Conservation (phyloP, 1,140 invertebrate species). For the Arion vulgaris region DNA sequence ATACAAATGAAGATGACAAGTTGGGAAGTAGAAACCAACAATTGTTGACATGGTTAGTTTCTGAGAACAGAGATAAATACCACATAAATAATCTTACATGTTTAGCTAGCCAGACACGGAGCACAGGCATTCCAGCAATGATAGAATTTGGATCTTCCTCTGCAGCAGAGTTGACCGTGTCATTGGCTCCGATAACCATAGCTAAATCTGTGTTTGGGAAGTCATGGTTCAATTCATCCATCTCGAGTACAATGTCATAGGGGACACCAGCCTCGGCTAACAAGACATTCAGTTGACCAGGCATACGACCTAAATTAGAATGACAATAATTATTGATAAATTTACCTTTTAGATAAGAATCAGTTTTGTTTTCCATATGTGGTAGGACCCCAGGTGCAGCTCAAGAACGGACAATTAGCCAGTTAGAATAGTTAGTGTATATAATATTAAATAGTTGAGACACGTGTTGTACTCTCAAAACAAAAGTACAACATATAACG, state of each 20-base stretch:
- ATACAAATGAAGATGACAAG: no score
- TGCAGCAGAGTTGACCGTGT: slow-evolving; percentile 92
- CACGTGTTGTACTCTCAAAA: no score
- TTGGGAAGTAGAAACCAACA: no score
- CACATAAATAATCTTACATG: slow-evolving; percentile 77
- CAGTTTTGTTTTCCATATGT: no score
- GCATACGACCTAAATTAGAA: slow-evolving; percentile 82
- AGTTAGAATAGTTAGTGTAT: no score
- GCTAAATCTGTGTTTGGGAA: slow-evolving; percentile 88
- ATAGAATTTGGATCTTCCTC: slow-evolving; percentile 92
- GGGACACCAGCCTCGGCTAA: slow-evolving; percentile 93
- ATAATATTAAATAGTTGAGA: no score
- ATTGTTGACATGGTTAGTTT: no score
- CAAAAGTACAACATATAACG: no score
- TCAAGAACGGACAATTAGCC: no score
- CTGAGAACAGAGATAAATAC: no score
- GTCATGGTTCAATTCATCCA: slow-evolving; percentile 95
- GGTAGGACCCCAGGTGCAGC: no score
- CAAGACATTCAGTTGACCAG: slow-evolving; percentile 91
- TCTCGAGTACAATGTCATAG: slow-evolving; percentile 92
- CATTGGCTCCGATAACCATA: slow-evolving; percentile 92
- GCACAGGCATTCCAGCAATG: slow-evolving; percentile 93
- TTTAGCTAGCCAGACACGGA: slow-evolving; percentile 88
- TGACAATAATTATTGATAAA: not conserved
- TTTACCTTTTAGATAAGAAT: no score